Evolutionary conservation across 2,888 invertebrate genomes (phyloP).

Genomic region (Drosophila monieri): DNA sequence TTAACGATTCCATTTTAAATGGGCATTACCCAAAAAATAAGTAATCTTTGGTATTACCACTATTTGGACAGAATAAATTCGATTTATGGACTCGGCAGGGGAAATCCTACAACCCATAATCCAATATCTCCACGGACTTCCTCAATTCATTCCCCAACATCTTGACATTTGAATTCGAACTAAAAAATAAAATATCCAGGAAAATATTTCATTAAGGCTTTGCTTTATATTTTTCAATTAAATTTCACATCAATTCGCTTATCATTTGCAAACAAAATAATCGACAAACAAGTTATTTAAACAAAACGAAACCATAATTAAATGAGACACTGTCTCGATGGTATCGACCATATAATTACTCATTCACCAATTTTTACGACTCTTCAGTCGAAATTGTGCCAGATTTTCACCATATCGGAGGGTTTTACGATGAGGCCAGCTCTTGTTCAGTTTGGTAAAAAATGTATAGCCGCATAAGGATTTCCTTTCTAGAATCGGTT

Average conservation of each 20-base stretch:
- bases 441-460: no score
- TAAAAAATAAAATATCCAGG: neutral
- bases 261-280: conserved; percentile 9
- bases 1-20: neutral
- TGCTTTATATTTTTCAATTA: neutral
- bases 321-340: neutral
- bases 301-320: neutral
- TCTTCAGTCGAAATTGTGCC: neutral
- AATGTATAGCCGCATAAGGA: no score
- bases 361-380: conserved; percentile 3
- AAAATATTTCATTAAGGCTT: neutral
- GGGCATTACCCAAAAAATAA: neutral
- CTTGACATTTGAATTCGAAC: no score
- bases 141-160: neutral
- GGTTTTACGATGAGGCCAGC: no score
- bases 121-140: neutral
- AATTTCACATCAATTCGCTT: neutral
- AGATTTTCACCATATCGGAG: no score
- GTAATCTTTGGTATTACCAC: neutral
- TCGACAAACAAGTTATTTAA: conserved; percentile 20
- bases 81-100: neutral
- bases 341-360: conserved; percentile 13
- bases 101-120: neutral
- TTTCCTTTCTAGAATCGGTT: no score
- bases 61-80: neutral